These are phyloP conservation scores for Physocephala rufipes DNA, from an alignment of 2,888 invertebrate genomes.

Conservation along the genomic window DNA sequence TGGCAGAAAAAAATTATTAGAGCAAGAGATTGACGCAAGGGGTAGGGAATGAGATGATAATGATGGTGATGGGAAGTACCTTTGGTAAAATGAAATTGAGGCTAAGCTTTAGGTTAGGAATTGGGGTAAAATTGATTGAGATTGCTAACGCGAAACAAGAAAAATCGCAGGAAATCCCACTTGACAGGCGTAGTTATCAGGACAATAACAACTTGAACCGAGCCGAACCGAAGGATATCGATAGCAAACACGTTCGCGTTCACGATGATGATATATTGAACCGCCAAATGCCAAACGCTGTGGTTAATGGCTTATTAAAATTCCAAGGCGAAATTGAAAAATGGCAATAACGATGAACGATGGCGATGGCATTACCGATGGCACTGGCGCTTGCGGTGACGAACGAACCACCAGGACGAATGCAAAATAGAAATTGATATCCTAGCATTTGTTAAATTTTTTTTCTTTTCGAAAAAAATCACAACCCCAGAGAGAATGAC, in stretches of 20 bases:
- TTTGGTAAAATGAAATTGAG: too few species aligned
- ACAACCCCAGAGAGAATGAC: conserved; percentile 55
- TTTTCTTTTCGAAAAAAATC: conserved; percentile 50
- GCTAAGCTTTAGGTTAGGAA: background rate
- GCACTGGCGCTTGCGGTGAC: conserved; percentile 25
- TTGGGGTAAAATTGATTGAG: background rate
- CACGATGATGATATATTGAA: conserved; percentile 57
- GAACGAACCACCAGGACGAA: conserved; percentile 20
- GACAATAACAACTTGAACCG: conserved; percentile 12
- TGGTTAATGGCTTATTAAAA: conserved; percentile 65
- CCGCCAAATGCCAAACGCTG: conserved; percentile 51
- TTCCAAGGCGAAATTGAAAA: conserved; percentile 58
- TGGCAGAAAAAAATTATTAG: background rate
- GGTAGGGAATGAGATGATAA: background rate
- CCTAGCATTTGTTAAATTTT: conserved; percentile 51
- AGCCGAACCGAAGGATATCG: conserved; percentile 44
- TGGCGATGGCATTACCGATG: conserved; percentile 46
- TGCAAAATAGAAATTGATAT: conserved; percentile 59
- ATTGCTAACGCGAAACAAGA: conserved; percentile 55
- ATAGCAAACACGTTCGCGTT: conserved; percentile 40
- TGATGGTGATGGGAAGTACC: too few species aligned
- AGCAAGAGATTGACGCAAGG: too few species aligned
- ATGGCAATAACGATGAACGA: conserved; percentile 48
- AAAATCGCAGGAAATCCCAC: conserved; percentile 64
- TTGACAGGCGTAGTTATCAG: conserved; percentile 62